Base-by-base conservation (phyloP, 2,888 invertebrate genomes). In the Macropis europaea region DNA sequence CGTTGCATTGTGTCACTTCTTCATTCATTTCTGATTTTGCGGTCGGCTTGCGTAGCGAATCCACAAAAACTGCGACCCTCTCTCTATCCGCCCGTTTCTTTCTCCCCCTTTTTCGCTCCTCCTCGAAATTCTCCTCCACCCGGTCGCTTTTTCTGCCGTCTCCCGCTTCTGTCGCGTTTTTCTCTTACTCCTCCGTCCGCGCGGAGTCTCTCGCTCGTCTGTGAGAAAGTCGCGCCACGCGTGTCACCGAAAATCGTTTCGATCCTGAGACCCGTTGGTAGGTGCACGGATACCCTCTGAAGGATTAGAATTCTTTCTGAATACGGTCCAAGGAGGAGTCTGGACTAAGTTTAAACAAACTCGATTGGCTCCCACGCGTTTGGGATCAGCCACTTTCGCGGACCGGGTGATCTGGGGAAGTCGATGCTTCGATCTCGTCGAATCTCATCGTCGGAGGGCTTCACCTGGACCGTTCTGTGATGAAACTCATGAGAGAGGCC, bases 41-140 rank as follows among this genome's bases (percentile, higher is more conserved):
- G 90, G 90, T 89, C 80, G 89, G 87, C 87, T 89, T 89, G 90
- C 90, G 89, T 89, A 85, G 84, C 89, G 84, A 90, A 89, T 87
- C 81, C 68, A 76, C 73, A 73, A 79, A 79, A 76, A 78, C 73
- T 53, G 42, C 60, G 54, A 50, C 54, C 62, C 47, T 59, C 45
- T 15, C 57, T 24, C 47, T 52, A 47, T 53, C 54, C 24, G 19
- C 15, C 26, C 53, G 26, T 15, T 28, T 38, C 47, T 36, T 15
- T 26, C 40, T 56, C 24, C 19, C 22, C 43, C 50, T 53, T 47
- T 64, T 47, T 59, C 48, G 17, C 28, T 30, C 38, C 26, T 2
- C 43, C 60, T 24, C 17, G 40, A n/a, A n/a, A n/a, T n/a, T 48
- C 57, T 30, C 47, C 48, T 34, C 26, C 17, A 45, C 60, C 68